Evolutionary conservation across 2,888 invertebrate species (phyloP).

Genomic region (Trachelus tabidus): DNA sequence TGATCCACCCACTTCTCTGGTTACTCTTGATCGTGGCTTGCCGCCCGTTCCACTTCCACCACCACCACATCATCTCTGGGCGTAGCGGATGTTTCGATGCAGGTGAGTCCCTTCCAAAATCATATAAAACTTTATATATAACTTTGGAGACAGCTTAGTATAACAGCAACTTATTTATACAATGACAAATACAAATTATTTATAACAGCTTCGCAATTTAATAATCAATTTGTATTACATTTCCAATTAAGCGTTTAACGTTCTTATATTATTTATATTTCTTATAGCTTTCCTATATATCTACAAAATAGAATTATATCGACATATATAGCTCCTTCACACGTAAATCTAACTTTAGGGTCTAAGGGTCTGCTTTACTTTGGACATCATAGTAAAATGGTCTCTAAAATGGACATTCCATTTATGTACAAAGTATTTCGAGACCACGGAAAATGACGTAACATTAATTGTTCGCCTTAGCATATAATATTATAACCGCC

Average conservation of each 20-base stretch:
- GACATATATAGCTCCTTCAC: not conserved
- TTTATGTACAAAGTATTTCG: not conserved
- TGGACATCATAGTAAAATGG: not conserved
- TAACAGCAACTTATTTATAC: too few species aligned
- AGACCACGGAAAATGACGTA: not conserved
- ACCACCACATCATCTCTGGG: conserved; percentile 77
- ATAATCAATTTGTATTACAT: not conserved
- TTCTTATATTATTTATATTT: not conserved
- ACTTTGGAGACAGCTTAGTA: not conserved
- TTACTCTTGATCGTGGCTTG: conserved; percentile 44
- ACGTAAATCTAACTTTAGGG: not conserved
- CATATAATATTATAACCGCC: not conserved
- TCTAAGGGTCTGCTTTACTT: not conserved
- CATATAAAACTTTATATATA: not conserved
- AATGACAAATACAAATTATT: not conserved
- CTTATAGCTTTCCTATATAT: not conserved
- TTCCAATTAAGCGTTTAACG: not conserved
- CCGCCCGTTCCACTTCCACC: conserved; percentile 69
- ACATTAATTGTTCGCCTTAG: not conserved
- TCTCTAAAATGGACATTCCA: not conserved
- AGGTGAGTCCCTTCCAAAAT: conserved; percentile 67
- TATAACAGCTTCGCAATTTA: not conserved
- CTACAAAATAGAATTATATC: too few species aligned
- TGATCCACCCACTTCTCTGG: conserved; percentile 64
- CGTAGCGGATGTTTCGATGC: conserved; percentile 83